phyloP scores from a whole-genome alignment of 2,888 invertebrate genomes.

The Phengaris alcon region DNA sequence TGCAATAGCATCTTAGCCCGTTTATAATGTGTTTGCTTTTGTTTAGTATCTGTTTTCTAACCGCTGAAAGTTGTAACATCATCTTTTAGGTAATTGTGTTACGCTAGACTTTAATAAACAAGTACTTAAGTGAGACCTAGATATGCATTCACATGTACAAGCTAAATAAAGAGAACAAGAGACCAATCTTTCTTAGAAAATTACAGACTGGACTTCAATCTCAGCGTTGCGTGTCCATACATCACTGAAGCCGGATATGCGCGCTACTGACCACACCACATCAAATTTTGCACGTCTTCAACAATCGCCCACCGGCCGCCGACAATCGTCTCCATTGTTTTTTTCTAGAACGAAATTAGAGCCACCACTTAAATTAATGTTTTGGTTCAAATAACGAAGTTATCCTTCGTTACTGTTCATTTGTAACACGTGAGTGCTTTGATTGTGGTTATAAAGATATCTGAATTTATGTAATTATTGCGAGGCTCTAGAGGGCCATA shows the following conservation, averaged over 20 bases:
- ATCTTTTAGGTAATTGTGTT: background rate
- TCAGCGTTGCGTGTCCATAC: conserved; percentile 38
- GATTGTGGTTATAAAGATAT: background rate
- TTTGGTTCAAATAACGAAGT: background rate
- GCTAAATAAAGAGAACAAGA: conserved; percentile 9
- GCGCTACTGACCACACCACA: conserved; percentile 46
- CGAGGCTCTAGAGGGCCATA: conserved; percentile 7
- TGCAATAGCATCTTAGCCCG: no score
- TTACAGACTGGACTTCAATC: conserved; percentile 5
- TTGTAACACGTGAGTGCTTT: conserved; percentile 11
- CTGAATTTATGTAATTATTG: background rate
- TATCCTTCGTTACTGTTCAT: conserved; percentile 3
- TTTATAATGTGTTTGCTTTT: no score
- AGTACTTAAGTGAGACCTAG: conserved; percentile 9
- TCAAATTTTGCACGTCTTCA: conserved; percentile 44
- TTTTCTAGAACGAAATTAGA: conserved; percentile 12
- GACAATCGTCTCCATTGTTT: conserved; percentile 29
- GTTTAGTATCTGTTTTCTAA: background rate
- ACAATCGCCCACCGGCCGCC: conserved; percentile 26
- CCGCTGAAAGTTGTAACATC: background rate
- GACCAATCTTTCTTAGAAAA: conserved; percentile 20
- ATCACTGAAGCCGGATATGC: conserved; percentile 49
- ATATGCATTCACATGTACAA: conserved; percentile 12
- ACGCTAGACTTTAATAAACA: background rate
- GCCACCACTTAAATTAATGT: conserved; percentile 3